Conservation (phyloP, 1,140 invertebrate species). For the Cherax destructor region DNA sequence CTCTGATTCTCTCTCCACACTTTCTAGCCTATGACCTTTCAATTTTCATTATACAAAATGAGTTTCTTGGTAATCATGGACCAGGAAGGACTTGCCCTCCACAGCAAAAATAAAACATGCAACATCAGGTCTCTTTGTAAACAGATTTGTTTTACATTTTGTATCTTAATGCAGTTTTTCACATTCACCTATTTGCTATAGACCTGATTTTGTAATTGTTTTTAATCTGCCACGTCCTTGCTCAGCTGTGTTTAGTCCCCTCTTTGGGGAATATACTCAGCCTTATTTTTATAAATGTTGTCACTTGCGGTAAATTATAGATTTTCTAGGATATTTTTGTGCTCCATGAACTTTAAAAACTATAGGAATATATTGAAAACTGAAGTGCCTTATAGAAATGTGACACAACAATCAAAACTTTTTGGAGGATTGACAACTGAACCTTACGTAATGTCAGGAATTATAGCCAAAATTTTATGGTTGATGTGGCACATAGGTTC, state of each 20-base stretch:
- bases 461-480: neutral
- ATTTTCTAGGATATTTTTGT: conserved; percentile 20
- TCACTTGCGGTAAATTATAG: neutral
- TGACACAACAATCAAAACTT: neutral
- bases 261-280: neutral
- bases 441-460: neutral
- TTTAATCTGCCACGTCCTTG: neutral
- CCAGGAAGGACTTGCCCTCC: conserved; percentile 23
- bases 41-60: neutral
- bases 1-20: neutral
- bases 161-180: neutral
- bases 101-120: conserved; percentile 1
- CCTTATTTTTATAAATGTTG: neutral
- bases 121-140: neutral
- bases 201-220: neutral
- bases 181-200: neutral
- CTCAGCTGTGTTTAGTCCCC: neutral
- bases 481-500: neutral
- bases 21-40: neutral
- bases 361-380: neutral
- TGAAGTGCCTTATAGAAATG: conserved; percentile 10
- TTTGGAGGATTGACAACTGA: neutral
- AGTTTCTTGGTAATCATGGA: conserved; percentile 12
- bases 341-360: conserved; percentile 2
- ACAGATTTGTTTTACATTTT: neutral